Evolutionary conservation across 2,888 invertebrate species (phyloP).

Genomic region (Antheraea yamamai): DNA sequence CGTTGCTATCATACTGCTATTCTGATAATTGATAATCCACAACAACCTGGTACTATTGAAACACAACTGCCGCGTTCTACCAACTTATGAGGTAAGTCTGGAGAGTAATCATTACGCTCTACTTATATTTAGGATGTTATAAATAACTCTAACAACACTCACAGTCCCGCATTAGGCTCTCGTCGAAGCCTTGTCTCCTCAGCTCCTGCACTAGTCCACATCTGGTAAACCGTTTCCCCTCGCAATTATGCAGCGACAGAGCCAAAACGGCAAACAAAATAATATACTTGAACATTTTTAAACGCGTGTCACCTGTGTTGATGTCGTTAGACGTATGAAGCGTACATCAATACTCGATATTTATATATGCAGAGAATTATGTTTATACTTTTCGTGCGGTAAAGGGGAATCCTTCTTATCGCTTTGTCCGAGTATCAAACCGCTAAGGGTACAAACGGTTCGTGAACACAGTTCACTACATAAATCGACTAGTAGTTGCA

Average conservation of each 20-base stretch:
- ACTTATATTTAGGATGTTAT: background rate
- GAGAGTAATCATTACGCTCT: background rate
- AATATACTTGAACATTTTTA: constrained; percentile 35
- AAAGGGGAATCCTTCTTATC: constrained; percentile 13
- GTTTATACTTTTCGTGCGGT: constrained; percentile 12
- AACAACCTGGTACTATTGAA: too few relatives aligned
- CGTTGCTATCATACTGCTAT: too few relatives aligned
- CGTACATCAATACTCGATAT: background rate
- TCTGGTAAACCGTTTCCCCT: constrained; percentile 42
- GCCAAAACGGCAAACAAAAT: constrained; percentile 27
- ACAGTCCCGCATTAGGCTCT: constrained; percentile 52
- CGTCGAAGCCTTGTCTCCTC: constrained; percentile 49
- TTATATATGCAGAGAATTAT: constrained; percentile 25
- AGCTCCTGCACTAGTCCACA: constrained; percentile 51
- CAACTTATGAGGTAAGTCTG: too few relatives aligned
- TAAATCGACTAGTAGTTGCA: too few relatives aligned
- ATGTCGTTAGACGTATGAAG: background rate
- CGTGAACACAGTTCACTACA: background rate
- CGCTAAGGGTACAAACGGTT: background rate
- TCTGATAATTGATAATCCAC: too few relatives aligned
- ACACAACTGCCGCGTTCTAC: too few relatives aligned
- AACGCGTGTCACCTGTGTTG: background rate
- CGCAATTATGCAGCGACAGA: constrained; percentile 28
- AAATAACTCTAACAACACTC: constrained; percentile 33
- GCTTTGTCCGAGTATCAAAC: background rate